Evolutionary conservation across 2,113 vertebrate species (phyloP).

Genomic region (Colinus virginianus): DNA sequence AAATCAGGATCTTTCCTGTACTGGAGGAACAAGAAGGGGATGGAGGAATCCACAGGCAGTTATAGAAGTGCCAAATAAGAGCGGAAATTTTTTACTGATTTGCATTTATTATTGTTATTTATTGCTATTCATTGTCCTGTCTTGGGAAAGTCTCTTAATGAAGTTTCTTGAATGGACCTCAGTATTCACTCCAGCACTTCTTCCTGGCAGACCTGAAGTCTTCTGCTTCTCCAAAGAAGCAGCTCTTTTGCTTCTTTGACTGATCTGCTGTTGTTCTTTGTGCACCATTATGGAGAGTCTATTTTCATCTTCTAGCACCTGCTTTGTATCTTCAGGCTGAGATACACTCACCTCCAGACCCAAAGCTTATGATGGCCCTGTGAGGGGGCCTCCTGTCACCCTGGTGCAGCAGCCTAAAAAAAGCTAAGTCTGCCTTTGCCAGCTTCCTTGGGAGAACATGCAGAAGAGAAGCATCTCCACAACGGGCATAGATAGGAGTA

Average conservation of each 20-base stretch:
- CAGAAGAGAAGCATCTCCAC: neutral
- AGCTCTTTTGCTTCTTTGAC: neutral
- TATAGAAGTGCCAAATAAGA: neutral
- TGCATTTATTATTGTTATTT: neutral
- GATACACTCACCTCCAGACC: neutral
- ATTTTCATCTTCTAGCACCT: neutral
- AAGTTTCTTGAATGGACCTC: neutral
- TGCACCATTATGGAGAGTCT: rapidly evolving
- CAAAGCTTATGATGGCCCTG: neutral
- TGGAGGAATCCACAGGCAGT: neutral
- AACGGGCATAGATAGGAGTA: neutral
- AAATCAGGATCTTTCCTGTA: no score
- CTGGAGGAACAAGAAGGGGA: neutral
- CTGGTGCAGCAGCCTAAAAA: neutral
- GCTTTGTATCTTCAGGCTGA: neutral
- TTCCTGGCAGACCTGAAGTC: neutral
- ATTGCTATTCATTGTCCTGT: neutral
- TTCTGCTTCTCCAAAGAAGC: neutral
- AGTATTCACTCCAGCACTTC: neutral
- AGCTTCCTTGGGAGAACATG: neutral
- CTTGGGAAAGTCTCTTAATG: neutral
- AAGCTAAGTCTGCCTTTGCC: neutral
- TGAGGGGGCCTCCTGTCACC: neutral
- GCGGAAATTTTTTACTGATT: neutral
- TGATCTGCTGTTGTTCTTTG: neutral